phyloP scores from a whole-genome alignment of 2,113 vertebrate species.

The Chroicocephalus ridibundus region DNA sequence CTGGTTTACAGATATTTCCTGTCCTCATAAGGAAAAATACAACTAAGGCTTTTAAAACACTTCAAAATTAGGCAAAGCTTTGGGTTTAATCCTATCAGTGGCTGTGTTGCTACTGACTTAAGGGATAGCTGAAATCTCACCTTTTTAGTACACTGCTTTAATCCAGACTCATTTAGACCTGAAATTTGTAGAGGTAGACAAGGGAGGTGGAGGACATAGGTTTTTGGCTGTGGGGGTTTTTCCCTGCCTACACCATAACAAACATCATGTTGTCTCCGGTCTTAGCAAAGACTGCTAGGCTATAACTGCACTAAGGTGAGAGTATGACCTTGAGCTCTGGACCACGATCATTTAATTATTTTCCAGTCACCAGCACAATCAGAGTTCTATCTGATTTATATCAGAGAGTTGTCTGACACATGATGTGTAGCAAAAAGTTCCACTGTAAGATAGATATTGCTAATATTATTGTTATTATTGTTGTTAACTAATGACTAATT shows the following conservation, averaged over 20 bases:
- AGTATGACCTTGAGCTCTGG: not conserved
- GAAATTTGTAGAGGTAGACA: not conserved
- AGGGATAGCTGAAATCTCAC: not conserved
- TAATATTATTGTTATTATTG: not conserved
- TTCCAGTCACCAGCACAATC: not conserved
- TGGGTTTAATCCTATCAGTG: not conserved
- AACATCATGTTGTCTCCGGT: not conserved
- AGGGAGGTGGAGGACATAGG: not conserved
- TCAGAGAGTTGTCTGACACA: not conserved
- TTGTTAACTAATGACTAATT: not conserved
- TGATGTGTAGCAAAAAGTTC: not conserved
- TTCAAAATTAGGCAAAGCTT: not conserved
- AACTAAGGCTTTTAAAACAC: not conserved
- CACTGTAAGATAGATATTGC: not conserved
- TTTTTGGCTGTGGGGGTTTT: not conserved
- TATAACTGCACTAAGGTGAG: not conserved
- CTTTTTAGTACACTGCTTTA: not conserved
- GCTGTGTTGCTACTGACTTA: not conserved
- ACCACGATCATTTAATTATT: not conserved
- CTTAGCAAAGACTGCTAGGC: not conserved
- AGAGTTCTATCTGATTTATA: not conserved
- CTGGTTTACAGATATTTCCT: not conserved
- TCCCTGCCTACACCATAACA: not conserved
- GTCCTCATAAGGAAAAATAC: not conserved
- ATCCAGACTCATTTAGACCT: not conserved